These are phyloP conservation scores for Branchipolynoe longqiensis DNA, from an alignment of 2,888 invertebrate species.

Conservation along the genomic window DNA sequence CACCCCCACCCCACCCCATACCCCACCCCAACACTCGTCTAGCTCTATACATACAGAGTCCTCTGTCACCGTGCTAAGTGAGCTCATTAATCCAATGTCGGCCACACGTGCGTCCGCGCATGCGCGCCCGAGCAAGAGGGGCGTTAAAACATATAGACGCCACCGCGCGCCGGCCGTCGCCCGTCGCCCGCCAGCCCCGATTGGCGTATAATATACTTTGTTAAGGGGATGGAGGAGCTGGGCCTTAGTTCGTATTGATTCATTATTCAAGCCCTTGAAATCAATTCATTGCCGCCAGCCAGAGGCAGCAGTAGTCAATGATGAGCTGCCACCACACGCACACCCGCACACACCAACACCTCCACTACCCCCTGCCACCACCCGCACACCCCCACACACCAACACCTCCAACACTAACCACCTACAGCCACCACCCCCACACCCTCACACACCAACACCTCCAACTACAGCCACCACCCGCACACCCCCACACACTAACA, in stretches of 20 bases:
- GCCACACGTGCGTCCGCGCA: neutral
- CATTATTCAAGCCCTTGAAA: conserved; percentile 54
- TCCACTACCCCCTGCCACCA: too few species aligned
- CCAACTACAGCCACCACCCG: too few species aligned
- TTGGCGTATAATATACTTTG: conserved; percentile 42
- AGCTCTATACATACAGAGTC: conserved; percentile 44
- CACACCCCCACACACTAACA: too few species aligned
- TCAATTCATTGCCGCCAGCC: conserved; percentile 38
- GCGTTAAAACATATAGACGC: conserved; percentile 19
- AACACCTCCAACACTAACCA: too few species aligned
- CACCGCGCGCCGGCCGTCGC: too few species aligned
- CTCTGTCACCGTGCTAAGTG: conserved; percentile 20
- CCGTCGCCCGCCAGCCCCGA: too few species aligned
- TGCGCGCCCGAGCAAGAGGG: neutral
- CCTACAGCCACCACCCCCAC: too few species aligned
- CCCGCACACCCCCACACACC: too few species aligned
- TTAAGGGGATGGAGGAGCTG: conserved; percentile 27
- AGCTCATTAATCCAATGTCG: conserved; percentile 47
- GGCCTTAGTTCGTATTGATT: conserved; percentile 26
- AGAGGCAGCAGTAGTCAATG: conserved; percentile 50
- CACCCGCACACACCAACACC: too few species aligned
- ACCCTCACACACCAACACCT: too few species aligned
- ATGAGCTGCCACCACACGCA: conserved; percentile 31
- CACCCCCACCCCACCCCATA: neutral
- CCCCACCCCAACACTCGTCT: neutral